Evolutionary conservation across 1,140 invertebrate genomes (phyloP).

Genomic region (Piezodorus guildinii): DNA sequence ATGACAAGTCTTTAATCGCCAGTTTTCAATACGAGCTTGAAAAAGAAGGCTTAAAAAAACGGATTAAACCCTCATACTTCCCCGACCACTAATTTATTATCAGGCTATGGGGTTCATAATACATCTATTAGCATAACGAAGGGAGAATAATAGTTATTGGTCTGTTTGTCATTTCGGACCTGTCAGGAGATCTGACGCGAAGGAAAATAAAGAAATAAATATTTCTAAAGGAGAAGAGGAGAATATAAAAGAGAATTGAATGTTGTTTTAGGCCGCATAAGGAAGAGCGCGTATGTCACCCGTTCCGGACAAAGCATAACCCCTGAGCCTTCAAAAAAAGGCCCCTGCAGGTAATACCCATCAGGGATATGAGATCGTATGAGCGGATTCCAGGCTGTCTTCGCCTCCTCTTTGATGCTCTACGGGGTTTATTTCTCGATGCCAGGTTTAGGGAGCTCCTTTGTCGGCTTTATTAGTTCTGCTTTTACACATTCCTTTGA

Average conservation of each 20-base stretch:
- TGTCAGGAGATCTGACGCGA: background rate
- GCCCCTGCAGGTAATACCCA: background rate
- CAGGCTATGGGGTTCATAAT: too few relatives aligned
- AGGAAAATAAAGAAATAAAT: conserved; percentile 1
- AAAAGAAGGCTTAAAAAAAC: too few relatives aligned
- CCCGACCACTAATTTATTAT: too few relatives aligned
- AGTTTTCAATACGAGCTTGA: too few relatives aligned
- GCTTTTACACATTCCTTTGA: background rate
- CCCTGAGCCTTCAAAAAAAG: background rate
- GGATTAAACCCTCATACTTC: too few relatives aligned
- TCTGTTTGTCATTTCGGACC: too few relatives aligned
- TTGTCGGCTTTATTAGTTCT: conserved; percentile 4
- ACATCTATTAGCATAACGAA: too few relatives aligned
- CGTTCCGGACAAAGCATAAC: background rate
- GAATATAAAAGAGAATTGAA: background rate
- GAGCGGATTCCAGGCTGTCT: background rate
- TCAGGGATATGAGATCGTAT: background rate
- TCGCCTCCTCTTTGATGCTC: background rate
- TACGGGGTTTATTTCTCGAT: background rate
- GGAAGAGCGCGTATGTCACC: background rate
- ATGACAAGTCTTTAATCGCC: too few relatives aligned
- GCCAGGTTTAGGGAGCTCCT: background rate
- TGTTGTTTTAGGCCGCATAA: background rate
- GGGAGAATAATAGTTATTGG: too few relatives aligned
- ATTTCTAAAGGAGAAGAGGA: background rate